These are phyloP conservation scores for Rhadinocentrus ornatus DNA, from an alignment of 2,797 vertebrate species.

Conservation along the genomic window DNA sequence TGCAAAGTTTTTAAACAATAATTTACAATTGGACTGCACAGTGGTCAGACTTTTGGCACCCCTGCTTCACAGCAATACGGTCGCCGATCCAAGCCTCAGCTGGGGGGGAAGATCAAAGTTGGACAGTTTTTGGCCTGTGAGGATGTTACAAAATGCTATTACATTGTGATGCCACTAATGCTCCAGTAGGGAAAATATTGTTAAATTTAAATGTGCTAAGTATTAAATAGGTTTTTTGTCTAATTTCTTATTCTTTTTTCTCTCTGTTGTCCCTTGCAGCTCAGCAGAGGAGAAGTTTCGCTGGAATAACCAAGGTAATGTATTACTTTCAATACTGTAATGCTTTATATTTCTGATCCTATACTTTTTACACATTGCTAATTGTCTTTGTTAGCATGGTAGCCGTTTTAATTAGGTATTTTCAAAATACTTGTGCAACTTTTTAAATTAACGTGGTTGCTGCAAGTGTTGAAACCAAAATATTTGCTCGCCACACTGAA, in stretches of 20 bases:
- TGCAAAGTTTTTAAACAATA: too few species aligned
- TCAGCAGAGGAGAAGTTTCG: slow-evolving; percentile 98
- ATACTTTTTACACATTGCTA: slow-evolving; percentile 41
- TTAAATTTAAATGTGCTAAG: too few species aligned
- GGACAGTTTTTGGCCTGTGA: neutral
- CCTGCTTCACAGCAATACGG: too few species aligned
- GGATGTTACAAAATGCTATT: neutral
- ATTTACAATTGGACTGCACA: too few species aligned
- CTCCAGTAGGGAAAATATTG: neutral
- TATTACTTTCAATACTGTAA: slow-evolving; percentile 12
- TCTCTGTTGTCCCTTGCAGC: slow-evolving; percentile 81
- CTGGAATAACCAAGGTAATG: slow-evolving; percentile 98
- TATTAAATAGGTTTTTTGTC: too few species aligned
- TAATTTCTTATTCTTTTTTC: slow-evolving; percentile 43
- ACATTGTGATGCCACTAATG: slow-evolving; percentile 9
- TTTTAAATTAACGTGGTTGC: neutral
- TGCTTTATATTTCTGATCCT: neutral
- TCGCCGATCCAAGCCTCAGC: too few species aligned
- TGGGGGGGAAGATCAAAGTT: too few species aligned
- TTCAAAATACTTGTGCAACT: slow-evolving; percentile 15
- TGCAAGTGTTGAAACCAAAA: slow-evolving; percentile 7
- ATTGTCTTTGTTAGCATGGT: slow-evolving; percentile 22
- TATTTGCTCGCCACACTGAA: neutral
- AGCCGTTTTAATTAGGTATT: slow-evolving; percentile 5
- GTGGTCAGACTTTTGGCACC: too few species aligned